Conservation (phyloP, 2,797 vertebrate genomes). For the Carcharodon carcharias region DNA sequence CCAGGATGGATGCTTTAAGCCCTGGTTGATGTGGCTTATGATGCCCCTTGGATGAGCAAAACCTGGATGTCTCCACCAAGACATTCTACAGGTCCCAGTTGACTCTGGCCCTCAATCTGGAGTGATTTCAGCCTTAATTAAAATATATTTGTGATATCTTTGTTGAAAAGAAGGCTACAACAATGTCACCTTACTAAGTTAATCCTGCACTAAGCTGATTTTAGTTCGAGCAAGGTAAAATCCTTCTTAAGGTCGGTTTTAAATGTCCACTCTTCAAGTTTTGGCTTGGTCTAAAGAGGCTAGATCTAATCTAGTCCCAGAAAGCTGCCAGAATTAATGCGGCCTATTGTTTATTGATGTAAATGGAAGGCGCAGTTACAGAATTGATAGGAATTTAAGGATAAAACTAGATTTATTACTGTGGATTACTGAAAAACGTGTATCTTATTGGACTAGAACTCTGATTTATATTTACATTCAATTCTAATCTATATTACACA, state of each 20-base stretch:
- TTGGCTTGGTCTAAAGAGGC: neutral
- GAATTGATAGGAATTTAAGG: neutral
- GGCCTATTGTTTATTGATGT: neutral
- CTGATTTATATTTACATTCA: constrained; percentile 10
- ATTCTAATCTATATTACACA: neutral
- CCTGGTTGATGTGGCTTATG: neutral
- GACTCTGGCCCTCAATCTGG: neutral
- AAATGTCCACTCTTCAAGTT: neutral
- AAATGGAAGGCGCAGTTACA: neutral
- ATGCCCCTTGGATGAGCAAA: neutral
- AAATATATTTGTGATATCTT: neutral
- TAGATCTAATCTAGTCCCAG: neutral
- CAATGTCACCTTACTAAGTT: neutral
- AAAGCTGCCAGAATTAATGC: neutral
- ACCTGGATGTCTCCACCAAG: neutral
- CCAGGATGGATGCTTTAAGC: neutral
- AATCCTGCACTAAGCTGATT: neutral
- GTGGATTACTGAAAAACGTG: neutral
- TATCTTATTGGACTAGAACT: neutral
- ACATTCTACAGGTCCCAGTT: neutral
- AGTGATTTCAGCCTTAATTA: neutral
- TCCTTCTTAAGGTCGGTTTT: neutral
- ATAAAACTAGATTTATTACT: neutral
- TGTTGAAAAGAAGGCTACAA: neutral
- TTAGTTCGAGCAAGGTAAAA: neutral